phyloP scores from a whole-genome alignment of 2,113 vertebrate genomes.

The Sclerurus mexicanus region DNA sequence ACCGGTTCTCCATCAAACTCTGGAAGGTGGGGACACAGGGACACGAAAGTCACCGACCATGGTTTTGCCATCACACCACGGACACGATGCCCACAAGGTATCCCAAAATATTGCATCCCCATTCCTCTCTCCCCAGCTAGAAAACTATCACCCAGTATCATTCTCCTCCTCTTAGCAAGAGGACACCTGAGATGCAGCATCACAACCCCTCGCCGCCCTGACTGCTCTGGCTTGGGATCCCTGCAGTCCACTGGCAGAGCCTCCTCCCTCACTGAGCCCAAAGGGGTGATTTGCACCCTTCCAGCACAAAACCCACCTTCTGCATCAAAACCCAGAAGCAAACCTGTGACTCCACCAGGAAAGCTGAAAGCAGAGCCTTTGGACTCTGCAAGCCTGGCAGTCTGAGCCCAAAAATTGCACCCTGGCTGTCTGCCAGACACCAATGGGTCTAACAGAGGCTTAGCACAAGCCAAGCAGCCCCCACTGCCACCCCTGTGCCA shows the following conservation, averaged over 20 bases:
- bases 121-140: accelerated
- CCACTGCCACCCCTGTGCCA: accelerated
- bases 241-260: neutral
- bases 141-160: neutral
- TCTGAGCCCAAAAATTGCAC: neutral
- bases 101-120: neutral
- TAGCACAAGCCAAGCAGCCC: neutral
- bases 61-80: neutral
- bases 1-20: constrained; percentile 97
- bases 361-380: neutral
- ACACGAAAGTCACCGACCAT: neutral
- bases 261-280: neutral
- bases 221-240: neutral
- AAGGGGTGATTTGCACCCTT: neutral
- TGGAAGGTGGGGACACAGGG: constrained; percentile 48
- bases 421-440: accelerated
- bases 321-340: neutral
- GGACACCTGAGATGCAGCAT: neutral
- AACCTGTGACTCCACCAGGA: neutral
- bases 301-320: neutral
- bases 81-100: accelerated
- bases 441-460: neutral
- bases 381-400: neutral
- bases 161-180: neutral
- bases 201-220: accelerated